Conservation (phyloP, 2,888 invertebrate species). For the Melipona beecheii region DNA sequence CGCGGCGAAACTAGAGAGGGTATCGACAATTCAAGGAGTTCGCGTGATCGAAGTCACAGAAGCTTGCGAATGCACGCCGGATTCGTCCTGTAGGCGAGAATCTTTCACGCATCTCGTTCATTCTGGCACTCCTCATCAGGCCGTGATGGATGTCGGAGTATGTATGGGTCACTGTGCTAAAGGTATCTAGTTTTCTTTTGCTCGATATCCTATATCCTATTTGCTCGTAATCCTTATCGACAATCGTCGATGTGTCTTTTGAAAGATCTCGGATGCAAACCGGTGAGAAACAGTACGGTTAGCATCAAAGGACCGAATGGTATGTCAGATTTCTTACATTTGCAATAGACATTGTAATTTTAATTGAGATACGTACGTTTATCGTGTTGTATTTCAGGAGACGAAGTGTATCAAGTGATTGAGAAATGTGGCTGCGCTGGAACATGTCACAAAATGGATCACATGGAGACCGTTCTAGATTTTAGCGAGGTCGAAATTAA, state of each 20-base stretch:
- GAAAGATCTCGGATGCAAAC: conserved; percentile 80
- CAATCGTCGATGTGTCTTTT: background rate
- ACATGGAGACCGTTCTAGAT: conserved; percentile 84
- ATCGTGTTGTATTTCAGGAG: conserved; percentile 69
- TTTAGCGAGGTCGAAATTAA: conserved; percentile 81
- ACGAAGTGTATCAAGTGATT: conserved; percentile 82
- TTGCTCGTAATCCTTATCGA: background rate
- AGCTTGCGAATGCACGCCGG: conserved; percentile 80
- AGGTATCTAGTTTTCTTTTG: conserved; percentile 68
- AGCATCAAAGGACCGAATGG: conserved; percentile 83
- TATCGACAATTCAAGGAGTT: conserved; percentile 82
- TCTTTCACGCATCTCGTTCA: conserved; percentile 80
- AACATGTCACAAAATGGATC: conserved; percentile 83
- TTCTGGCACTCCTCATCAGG: conserved; percentile 83
- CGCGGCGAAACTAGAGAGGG: conserved; percentile 80
- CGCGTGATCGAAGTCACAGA: conserved; percentile 81
- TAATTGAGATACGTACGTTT: background rate
- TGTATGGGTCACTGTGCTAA: conserved; percentile 82
- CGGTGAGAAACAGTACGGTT: conserved; percentile 81
- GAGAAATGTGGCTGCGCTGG: conserved; percentile 83
- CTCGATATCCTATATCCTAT: background rate
- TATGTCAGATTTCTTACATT: conserved; percentile 50
- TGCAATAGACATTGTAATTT: too few species aligned
- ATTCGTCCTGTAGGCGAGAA: conserved; percentile 79
- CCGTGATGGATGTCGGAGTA: conserved; percentile 81